These are phyloP conservation scores for Beris morrisii DNA, from an alignment of 2,888 invertebrate genomes.

Conservation along the genomic window DNA sequence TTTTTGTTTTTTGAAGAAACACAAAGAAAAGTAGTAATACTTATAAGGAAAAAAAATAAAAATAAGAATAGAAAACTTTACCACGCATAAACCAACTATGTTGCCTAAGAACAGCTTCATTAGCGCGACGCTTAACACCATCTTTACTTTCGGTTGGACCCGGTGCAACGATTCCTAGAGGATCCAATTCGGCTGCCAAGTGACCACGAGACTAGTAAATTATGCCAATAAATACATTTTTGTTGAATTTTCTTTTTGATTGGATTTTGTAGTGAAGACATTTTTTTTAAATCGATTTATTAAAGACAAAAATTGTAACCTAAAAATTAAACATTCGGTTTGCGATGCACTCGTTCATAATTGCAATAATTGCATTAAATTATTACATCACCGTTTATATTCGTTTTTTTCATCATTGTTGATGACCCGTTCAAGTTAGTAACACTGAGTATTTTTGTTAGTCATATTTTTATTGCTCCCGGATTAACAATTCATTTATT, in stretches of 20 bases:
- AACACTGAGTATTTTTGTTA: too few relatives aligned
- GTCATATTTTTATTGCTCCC: too few relatives aligned
- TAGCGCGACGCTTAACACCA: constrained; percentile 56
- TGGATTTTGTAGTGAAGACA: background rate
- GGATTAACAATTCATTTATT: too few relatives aligned
- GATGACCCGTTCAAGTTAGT: too few relatives aligned
- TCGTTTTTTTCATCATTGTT: too few relatives aligned
- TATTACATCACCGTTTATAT: too few relatives aligned
- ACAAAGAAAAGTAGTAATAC: constrained; percentile 2
- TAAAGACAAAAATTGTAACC: too few relatives aligned
- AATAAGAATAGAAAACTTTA: constrained; percentile 43
- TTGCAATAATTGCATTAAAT: too few relatives aligned
- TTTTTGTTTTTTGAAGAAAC: constrained; percentile 8
- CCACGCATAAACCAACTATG: constrained; percentile 57
- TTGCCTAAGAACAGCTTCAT: constrained; percentile 56
- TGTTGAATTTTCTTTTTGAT: background rate
- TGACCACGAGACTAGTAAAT: constrained; percentile 75
- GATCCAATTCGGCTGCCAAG: constrained; percentile 80
- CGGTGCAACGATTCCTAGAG: constrained; percentile 65
- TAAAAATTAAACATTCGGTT: too few relatives aligned
- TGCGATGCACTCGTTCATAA: too few relatives aligned
- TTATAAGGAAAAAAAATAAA: constrained; percentile 7
- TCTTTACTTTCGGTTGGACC: constrained; percentile 54
- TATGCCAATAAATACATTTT: constrained; percentile 32
- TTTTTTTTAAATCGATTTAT: too few relatives aligned